Base-by-base conservation (phyloP, 2,113 vertebrate species). In the Apeltes quadracus region DNA sequence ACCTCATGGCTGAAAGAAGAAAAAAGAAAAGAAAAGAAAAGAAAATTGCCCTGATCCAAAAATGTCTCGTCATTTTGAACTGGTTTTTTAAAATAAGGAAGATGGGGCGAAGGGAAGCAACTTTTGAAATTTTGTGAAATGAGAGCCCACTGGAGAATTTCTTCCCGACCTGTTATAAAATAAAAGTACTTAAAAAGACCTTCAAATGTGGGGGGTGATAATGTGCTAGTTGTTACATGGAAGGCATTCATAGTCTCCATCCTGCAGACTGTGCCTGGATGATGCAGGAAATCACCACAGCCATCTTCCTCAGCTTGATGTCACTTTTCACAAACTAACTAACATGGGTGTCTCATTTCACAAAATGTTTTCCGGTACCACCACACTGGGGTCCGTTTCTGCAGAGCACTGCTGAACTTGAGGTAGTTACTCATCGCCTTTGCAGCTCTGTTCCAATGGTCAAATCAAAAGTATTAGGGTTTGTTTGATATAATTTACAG, bases 371-470 rank as follows among this genome's bases (percentile, higher is more conserved):
- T 16, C 43, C 66, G 41, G 22, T 56, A 70, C 74, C 72, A 76
- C 82, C 69, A 48, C 56, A 69, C 74, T 53, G 9, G n/a, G 27
- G 73, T 70, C 75, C 38, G 34, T 81, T 70, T 65, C 51, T 70
- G 56, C 67, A 72, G 67, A 76, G 64, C 51, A 32, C 71, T 70
- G 86, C 82, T 74, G 64, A 83, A 69, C 77, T 54, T 82, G 84
- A 86, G 85, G 82, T 84, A 85, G 84, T 72, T 72, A 62, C 70
- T n/a, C 53, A 61, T 61, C 61, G 71, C 80, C 64, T 61, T 64
- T 64, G 44, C 73, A 66, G 34, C 48, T 86, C 68, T 65, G 12
- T 46, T 84, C 56, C 4, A 62, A 71, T 62, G 29, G 54, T 68
- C 61, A 58, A 32, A 61, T 63, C 4, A 25, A 20, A 61, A 32